Evolutionary conservation across 1,140 invertebrate species (phyloP).

Genomic region (Procambarus virginalis): DNA sequence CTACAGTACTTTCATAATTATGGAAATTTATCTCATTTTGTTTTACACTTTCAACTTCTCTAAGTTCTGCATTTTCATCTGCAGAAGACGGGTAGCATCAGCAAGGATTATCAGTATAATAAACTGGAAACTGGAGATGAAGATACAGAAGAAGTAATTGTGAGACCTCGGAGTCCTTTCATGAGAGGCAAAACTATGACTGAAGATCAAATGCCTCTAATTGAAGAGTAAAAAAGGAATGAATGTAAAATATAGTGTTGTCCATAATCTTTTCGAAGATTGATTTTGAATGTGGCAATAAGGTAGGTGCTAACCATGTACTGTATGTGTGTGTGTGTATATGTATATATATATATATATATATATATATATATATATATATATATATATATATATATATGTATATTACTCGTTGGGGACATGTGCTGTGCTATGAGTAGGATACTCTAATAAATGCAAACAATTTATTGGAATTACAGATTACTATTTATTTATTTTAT

Average conservation of each 20-base stretch:
- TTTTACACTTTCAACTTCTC: too few species aligned
- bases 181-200: neutral
- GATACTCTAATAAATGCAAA: too few species aligned
- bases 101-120: slow-evolving; percentile 2
- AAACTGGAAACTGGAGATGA: slow-evolving; percentile 19
- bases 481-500: too few species aligned
- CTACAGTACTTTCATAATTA: too few species aligned
- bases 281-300: neutral
- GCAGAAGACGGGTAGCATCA: neutral
- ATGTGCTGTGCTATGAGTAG: too few species aligned
- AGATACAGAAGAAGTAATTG: neutral
- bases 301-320: neutral
- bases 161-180: slow-evolving; percentile 4
- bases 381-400: neutral
- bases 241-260: neutral
- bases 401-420: too few species aligned
- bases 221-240: neutral
- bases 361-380: neutral
- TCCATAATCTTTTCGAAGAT: neutral
- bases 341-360: neutral
- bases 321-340: neutral
- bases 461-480: too few species aligned
- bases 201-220: slow-evolving; percentile 20
- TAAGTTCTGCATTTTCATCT: neutral
- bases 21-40: too few species aligned